Base-by-base conservation (phyloP, 2,113 vertebrate species). In the Ifrita kowaldi region DNA sequence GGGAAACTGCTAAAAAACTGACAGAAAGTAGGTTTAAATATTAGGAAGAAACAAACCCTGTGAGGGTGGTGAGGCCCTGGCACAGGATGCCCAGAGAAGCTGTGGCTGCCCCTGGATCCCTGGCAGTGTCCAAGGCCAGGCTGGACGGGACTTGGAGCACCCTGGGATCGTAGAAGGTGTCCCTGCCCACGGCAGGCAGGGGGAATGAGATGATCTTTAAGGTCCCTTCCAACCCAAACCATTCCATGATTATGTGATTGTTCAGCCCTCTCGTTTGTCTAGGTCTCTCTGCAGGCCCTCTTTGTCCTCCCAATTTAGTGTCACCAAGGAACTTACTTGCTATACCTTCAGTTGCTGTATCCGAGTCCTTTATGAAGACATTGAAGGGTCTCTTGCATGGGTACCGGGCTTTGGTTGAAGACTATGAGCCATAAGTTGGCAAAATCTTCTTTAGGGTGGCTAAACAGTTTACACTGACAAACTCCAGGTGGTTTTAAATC, bases 141-240 rank as follows among this genome's bases (percentile, higher is more conserved):
- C 0, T 64, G 75, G 35, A 35, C 0, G 0, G 41, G 5, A 17
- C 21, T 49, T 10, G 35, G 67, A 49, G 32, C 14, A 49, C 0
- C 26, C 35, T 80, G 75, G 42, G 17, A 1, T 0, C 3, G 50
- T 50, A 57, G 26, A 7, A 73, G 17, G 17, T 64, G 42, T 42
- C 49, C 35, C 32, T 49, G 42, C 26, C 42, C 11, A 15, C 2
- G 8, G 14, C 26, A 49, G 24, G 21, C 6, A 2, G 4, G 21
- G 64, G 32, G 35, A 27, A 50, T 18, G 32, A 3, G 17, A 35
- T 32, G 42, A 32, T 1, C 5, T 57, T 23, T 44, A 27, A 33
- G 8, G 22, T 73, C 15, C 12, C 10, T 80, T 57, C 42, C 11
- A 27, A 50, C 12, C 27, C 68, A 73, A 50, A 37, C 37, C 33